phyloP scores from a whole-genome alignment of 2,113 vertebrate genomes.

The Notarius lentiginosus region DNA sequence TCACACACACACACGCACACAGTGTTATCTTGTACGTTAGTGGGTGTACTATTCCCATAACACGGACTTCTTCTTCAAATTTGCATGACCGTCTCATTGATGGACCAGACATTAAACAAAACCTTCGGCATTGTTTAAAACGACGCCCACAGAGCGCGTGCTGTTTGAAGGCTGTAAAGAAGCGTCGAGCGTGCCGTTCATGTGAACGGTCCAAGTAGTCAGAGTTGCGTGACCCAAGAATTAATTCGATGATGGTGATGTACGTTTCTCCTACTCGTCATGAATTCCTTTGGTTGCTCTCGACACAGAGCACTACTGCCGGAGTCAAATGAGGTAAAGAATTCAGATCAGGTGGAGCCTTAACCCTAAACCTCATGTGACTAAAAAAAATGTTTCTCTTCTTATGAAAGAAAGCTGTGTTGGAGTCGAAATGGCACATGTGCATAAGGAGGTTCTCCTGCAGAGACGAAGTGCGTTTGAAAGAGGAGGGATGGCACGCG shows the following conservation, averaged over 20 bases:
- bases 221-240: background rate
- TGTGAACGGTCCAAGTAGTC: background rate
- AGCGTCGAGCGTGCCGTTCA: too few relatives aligned
- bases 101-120: background rate
- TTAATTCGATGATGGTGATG: constrained; percentile 33
- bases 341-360: constrained; percentile 15
- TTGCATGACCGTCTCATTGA: background rate
- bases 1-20: background rate
- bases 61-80: background rate
- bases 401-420: background rate
- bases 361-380: background rate
- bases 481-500: background rate
- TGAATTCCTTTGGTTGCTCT: constrained; percentile 27
- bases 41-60: background rate
- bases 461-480: background rate
- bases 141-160: too few relatives aligned
- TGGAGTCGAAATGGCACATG: background rate
- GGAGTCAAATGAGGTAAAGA: constrained; percentile 10
- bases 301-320: background rate
- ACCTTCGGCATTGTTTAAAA: background rate
- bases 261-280: constrained; percentile 27
- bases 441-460: background rate
- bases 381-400: background rate
- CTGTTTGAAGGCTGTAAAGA: background rate
- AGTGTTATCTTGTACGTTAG: background rate